Evolutionary conservation across 2,113 vertebrate genomes (phyloP).

Genomic region (Penelope pileata): DNA sequence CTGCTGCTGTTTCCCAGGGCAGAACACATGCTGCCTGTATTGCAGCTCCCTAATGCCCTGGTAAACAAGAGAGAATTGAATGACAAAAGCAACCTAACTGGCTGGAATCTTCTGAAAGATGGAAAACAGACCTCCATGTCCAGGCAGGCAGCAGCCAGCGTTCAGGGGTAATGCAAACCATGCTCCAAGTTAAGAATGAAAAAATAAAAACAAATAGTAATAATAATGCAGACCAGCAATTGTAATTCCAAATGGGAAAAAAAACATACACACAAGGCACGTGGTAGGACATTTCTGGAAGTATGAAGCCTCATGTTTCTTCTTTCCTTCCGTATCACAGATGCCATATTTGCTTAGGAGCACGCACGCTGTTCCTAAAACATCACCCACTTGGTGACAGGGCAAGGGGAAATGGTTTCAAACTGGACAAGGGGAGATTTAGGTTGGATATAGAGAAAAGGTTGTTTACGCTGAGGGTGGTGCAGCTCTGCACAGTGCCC

Average conservation of each 20-base stretch:
- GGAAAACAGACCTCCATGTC: not conserved
- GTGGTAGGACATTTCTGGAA: too few relatives aligned
- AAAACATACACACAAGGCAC: too few relatives aligned
- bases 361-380: rapidly evolving
- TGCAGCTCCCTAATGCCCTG: not conserved
- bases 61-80: slow-evolving; percentile 44
- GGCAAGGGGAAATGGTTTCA: too few relatives aligned
- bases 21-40: not conserved
- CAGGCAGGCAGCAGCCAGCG: rapidly evolving
- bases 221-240: not conserved
- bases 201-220: not conserved
- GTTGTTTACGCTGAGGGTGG: too few relatives aligned
- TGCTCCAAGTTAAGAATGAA: not conserved
- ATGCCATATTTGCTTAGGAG: not conserved
- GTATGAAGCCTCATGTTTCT: not conserved
- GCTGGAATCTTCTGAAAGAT: not conserved
- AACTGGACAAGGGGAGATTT: too few relatives aligned
- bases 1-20: slow-evolving; percentile 43
- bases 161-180: not conserved
- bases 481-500: too few relatives aligned
- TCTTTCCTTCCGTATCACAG: not conserved
- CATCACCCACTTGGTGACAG: too few relatives aligned
- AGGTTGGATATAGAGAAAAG: too few relatives aligned
- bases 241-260: not conserved
- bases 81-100: slow-evolving; percentile 26